phyloP scores from a whole-genome alignment of 2,113 vertebrate species.

The Origma solitaria region DNA sequence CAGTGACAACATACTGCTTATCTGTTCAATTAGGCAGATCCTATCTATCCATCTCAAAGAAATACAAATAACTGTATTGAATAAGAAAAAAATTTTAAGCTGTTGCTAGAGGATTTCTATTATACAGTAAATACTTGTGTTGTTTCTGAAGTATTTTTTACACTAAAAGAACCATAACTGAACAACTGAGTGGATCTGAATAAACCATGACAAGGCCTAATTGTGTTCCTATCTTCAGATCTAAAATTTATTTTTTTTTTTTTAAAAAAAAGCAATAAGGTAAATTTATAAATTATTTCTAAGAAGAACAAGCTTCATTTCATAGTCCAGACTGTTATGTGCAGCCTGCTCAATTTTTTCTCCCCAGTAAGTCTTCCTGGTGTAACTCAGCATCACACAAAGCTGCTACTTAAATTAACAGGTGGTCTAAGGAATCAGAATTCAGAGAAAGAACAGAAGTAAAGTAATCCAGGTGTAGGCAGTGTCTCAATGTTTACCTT shows the following conservation, averaged over 20 bases:
- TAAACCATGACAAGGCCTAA: neutral
- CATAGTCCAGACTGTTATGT: neutral
- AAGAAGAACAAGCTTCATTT: neutral
- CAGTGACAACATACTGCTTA: neutral
- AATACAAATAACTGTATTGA: neutral
- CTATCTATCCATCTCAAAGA: neutral
- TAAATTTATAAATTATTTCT: neutral
- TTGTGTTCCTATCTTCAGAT: neutral
- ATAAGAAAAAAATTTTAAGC: neutral
- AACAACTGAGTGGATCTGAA: neutral
- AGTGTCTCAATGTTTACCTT: neutral
- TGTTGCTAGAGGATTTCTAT: neutral
- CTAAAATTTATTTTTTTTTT: neutral
- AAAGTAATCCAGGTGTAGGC: neutral
- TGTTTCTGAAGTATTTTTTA: neutral
- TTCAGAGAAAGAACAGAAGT: neutral
- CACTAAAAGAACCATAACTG: neutral
- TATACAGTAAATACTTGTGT: neutral
- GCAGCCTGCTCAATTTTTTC: neutral
- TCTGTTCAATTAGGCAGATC: neutral
- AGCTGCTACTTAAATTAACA: neutral
- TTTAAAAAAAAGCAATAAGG: neutral
- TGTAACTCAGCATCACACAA: neutral
- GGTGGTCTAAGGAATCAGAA: neutral
- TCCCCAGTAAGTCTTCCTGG: neutral